These are phyloP conservation scores for Ceratina japonica DNA, from an alignment of 1,140 invertebrate genomes.

Conservation along the genomic window DNA sequence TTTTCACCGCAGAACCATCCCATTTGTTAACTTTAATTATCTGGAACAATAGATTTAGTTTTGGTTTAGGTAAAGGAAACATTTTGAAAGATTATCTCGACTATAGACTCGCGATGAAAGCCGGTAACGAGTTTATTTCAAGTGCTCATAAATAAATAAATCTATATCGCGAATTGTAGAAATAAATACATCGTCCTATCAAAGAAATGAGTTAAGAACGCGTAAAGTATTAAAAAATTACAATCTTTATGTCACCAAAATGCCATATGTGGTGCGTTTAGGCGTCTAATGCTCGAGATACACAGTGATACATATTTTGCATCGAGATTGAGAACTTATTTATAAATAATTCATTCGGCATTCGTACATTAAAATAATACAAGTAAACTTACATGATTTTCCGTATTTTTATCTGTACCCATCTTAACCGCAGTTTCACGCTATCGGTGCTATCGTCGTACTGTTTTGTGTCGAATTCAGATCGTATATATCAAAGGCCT, in stretches of 20 bases:
- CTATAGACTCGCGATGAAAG: neutral
- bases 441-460: too few relatives aligned
- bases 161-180: too few relatives aligned
- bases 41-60: slow-evolving; percentile 71
- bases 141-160: too few relatives aligned
- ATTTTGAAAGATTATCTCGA: neutral
- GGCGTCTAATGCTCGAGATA: too few relatives aligned
- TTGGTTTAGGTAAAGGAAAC: neutral
- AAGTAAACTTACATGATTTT: slow-evolving; percentile 48
- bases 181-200: too few relatives aligned
- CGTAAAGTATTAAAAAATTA: too few relatives aligned
- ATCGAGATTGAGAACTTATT: too few relatives aligned
- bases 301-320: neutral
- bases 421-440: slow-evolving; percentile 31
- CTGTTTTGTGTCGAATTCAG: too few relatives aligned
- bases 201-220: too few relatives aligned
- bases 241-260: too few relatives aligned
- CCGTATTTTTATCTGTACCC: slow-evolving; percentile 29
- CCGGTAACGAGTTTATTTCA: neutral
- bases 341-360: neutral
- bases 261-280: too few relatives aligned
- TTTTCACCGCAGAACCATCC: slow-evolving; percentile 98
- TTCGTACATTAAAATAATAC: neutral
- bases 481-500: too few relatives aligned
- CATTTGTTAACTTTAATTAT: slow-evolving; percentile 97